A percentile compares a stretch with the other conserved stretches of the same genome.
These are phyloP conservation scores for Ophioderma brevispina DNA, from an alignment of 35 echinoderm and acorn worm species.

Conservation along the genomic window DNA sequence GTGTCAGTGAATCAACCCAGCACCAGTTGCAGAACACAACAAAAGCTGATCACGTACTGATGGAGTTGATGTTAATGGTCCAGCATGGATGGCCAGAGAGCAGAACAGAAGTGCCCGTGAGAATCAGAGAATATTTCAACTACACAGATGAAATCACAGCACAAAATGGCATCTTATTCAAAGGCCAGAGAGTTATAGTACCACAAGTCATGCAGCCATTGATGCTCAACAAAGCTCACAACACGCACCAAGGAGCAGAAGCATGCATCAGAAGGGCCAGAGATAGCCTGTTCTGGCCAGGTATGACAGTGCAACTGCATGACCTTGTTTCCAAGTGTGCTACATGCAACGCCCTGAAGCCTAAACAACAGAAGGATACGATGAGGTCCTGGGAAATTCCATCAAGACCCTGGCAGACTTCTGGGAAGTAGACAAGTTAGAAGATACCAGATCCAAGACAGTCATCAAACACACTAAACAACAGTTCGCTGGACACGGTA, in stretches of 20 bases:
- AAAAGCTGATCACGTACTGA: no score
- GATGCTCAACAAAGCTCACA: background rate
- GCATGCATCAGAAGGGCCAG: background rate
- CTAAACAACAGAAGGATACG: slow-evolving; percentile 41
- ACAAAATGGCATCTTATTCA: background rate
- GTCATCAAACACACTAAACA: no score
- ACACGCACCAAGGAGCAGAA: background rate
- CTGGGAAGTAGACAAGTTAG: no score
- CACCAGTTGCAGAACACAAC: no score
- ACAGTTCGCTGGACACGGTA: slow-evolving; percentile 16
- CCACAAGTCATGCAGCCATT: background rate
- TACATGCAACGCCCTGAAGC: no score
- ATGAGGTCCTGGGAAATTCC: no score
- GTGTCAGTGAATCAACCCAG: no score
- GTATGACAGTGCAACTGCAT: background rate
- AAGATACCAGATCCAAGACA: no score
- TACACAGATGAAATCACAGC: background rate
- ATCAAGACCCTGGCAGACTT: no score
- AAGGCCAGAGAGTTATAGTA: background rate
- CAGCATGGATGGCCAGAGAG: slow-evolving; percentile 56
- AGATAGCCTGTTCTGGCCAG: background rate
- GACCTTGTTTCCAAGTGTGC: background rate
- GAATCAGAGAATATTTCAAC: slow-evolving; percentile 45
- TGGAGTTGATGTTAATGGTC: no score
- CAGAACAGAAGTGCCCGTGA: background rate